Conservation (phyloP, 35 echinoderm and acorn worm genomes). For the Apostichopus californicus region DNA sequence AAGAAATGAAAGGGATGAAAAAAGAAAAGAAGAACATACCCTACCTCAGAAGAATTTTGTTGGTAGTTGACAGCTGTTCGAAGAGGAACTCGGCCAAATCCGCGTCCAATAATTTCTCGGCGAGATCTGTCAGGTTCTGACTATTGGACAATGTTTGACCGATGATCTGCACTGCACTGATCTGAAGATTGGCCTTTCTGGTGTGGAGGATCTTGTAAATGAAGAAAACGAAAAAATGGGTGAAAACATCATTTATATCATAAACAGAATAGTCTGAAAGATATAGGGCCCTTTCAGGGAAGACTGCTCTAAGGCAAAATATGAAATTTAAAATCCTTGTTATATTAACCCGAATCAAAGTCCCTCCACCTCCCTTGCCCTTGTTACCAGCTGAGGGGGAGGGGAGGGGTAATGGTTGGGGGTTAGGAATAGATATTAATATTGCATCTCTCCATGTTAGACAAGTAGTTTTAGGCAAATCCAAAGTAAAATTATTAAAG, state of each 20-base stretch:
- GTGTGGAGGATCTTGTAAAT: conserved; percentile 7
- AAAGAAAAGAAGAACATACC: not conserved
- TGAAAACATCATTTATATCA: not conserved
- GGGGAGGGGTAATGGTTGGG: too few relatives aligned
- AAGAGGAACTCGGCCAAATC: conserved; percentile 47
- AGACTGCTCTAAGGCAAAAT: too few relatives aligned
- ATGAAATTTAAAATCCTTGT: too few relatives aligned
- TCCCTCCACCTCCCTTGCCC: too few relatives aligned
- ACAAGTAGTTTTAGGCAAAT: too few relatives aligned
- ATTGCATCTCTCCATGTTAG: too few relatives aligned
- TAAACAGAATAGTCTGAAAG: not conserved
- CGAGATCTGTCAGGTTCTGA: not conserved
- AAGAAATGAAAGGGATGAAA: too few relatives aligned
- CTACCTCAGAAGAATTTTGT: conserved; percentile 37
- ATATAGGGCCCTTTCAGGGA: too few relatives aligned
- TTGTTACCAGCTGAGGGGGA: too few relatives aligned
- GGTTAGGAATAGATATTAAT: too few relatives aligned
- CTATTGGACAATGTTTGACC: conserved; percentile 27
- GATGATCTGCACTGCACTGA: conserved; percentile 41
- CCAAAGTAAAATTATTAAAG: too few relatives aligned
- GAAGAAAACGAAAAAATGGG: not conserved
- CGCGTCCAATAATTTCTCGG: conserved; percentile 26
- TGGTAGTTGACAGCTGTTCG: conserved; percentile 44
- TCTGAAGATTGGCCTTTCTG: conserved; percentile 33
- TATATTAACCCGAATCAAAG: too few relatives aligned